These are phyloP conservation scores for Holacanthus passer DNA, from an alignment of 2,113 vertebrate genomes.

Conservation along the genomic window DNA sequence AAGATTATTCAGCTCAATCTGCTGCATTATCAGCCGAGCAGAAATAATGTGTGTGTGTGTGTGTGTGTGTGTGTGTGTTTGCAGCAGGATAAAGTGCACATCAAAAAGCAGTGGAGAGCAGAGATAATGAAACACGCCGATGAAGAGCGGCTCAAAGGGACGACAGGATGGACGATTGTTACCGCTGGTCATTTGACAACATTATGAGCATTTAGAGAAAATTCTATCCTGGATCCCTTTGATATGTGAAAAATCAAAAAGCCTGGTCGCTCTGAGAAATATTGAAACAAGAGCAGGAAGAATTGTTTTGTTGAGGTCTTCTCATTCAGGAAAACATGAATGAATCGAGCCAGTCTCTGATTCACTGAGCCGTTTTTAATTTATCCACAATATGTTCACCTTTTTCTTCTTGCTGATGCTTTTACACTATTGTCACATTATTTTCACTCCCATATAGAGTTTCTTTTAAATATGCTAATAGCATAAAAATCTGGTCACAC, in stretches of 20 bases:
- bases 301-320: neutral
- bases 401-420: too few species aligned
- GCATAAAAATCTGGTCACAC: neutral
- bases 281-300: neutral
- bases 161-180: neutral
- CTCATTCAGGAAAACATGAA: neutral
- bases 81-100: conserved; percentile 22
- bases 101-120: conserved; percentile 41
- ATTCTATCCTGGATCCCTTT: neutral
- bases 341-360: neutral
- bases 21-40: conserved; percentile 12
- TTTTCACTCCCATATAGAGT: too few species aligned
- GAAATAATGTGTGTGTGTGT: conserved; percentile 19
- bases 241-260: neutral
- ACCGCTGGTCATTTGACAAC: conserved; percentile 14
- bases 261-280: neutral
- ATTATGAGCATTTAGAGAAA: neutral
- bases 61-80: neutral
- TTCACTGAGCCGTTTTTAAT: too few species aligned
- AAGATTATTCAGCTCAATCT: conserved; percentile 35
- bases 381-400: too few species aligned
- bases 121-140: conserved; percentile 18
- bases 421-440: too few species aligned
- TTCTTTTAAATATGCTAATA: neutral
- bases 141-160: conserved; percentile 1